Base-by-base conservation (phyloP, 35 echinoderm and acorn worm genomes). In the Apostichopus parvimensis region DNA sequence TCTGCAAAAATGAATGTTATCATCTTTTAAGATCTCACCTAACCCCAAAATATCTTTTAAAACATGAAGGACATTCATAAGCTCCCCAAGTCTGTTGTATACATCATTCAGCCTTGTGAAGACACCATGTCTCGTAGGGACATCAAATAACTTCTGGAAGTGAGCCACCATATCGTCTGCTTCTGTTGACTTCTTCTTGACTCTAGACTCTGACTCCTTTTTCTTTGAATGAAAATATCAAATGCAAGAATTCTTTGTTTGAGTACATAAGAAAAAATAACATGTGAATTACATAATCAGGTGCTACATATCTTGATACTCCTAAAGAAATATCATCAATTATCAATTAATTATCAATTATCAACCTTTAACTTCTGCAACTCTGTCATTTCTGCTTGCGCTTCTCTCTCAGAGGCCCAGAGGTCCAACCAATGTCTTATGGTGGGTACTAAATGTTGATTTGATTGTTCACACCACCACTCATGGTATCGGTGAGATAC, bases 61-160 rank as follows among this genome's bases (percentile, higher is more conserved):
- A 21, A 94, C 91, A 65, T 94, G 93, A 24, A 94, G 78, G 20
- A 94, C 87, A 73, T 97, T 97, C 57, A 92, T 91, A 79, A 94
- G 93, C 79, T 97, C 95, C 53, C 91, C 93, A 4, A 94, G 86
- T n/a, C 93, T 80, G 34, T 86, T 76, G 54, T 94, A 97, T 21
- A 97, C 79, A 87, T 97, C 95, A 45, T 94, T 97, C 80, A 97
- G 92, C 14, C 93, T 71, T 10, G 95, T 78, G 72, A 94, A 97
- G 12, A 91, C 91, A 17, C 93, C 95, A 20, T 94, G 91, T 80
- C 80, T 90, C 24, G 85, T 91, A 11, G 95, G 95, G 10, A 97
- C 95, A 87, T 97, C 95, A 91, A 97, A 97, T 61, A 97, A 73
- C 78, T 89, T 94, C 72, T 93, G 93, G 52, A 97, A 97, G 85